Conservation (phyloP, 2,888 invertebrate species). For the Pollenia griseotomentosa region DNA sequence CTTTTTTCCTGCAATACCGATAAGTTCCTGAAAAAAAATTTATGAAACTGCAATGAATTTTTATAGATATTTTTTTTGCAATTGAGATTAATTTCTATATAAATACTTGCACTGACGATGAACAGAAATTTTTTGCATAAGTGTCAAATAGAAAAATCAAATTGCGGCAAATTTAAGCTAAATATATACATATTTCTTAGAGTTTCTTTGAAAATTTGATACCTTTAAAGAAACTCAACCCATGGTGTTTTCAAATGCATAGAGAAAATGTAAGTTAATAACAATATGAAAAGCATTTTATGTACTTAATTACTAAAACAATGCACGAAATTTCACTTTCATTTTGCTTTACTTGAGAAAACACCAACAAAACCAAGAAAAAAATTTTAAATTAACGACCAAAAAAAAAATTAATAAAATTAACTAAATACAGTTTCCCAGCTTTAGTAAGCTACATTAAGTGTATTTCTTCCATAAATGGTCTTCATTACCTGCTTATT, state of each 20-base stretch:
- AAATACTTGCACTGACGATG: too few relatives aligned
- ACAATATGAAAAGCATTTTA: neutral
- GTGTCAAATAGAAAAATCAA: too few relatives aligned
- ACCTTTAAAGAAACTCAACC: neutral
- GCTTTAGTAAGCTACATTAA: neutral
- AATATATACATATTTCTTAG: too few relatives aligned
- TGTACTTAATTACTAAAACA: slow-evolving; percentile 2
- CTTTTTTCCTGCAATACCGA: too few relatives aligned
- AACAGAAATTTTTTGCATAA: too few relatives aligned
- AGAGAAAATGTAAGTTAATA: neutral
- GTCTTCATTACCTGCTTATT: neutral
- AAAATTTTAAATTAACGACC: neutral
- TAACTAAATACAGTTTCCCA: neutral
- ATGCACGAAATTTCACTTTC: neutral
- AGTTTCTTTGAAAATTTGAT: neutral
- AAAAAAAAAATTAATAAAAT: neutral
- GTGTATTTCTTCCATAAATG: neutral
- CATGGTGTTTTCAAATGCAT: neutral
- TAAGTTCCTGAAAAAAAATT: too few relatives aligned
- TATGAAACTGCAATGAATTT: too few relatives aligned
- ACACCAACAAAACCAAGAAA: neutral
- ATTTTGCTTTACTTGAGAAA: neutral
- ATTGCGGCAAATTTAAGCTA: too few relatives aligned
- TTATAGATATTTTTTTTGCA: too few relatives aligned
- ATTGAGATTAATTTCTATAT: too few relatives aligned